Evolutionary conservation across 2,888 invertebrate species (phyloP).

Genomic region (Chrysodeixis includens): DNA sequence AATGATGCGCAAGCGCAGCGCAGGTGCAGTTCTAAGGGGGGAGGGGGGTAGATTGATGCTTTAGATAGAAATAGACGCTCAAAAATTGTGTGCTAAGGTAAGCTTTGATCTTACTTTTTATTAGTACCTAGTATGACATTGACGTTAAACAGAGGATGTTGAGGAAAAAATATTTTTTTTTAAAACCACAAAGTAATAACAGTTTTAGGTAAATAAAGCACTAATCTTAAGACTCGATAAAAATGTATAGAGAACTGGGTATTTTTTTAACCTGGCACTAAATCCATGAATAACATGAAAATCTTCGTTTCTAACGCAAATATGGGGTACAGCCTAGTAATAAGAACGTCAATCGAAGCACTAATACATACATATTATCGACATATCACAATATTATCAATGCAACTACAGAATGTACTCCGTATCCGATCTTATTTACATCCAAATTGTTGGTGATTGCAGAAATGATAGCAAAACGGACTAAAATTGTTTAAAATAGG

Average conservation of each 20-base stretch:
- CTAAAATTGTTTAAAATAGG: slow-evolving; percentile 43
- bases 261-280: neutral
- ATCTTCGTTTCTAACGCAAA: slow-evolving; percentile 1
- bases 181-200: neutral
- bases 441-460: slow-evolving; percentile 44
- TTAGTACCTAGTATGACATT: slow-evolving; percentile 52
- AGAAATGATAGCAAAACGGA: slow-evolving; percentile 46
- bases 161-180: neutral
- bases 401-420: slow-evolving; percentile 29
- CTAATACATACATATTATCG: slow-evolving; percentile 7
- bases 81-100: slow-evolving; percentile 48
- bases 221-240: neutral
- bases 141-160: slow-evolving; percentile 27
- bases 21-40: slow-evolving; percentile 68
- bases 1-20: slow-evolving; percentile 80
- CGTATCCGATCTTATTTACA: slow-evolving; percentile 37
- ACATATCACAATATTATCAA: slow-evolving; percentile 25
- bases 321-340: neutral
- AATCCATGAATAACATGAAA: neutral
- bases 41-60: slow-evolving; percentile 60
- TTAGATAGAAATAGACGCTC: slow-evolving; percentile 55
- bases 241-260: neutral
- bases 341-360: slow-evolving; percentile 7
- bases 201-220: neutral
- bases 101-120: slow-evolving; percentile 57